phyloP scores from a whole-genome alignment of 2,797 vertebrate species.

The Phoxinus dragarum region DNA sequence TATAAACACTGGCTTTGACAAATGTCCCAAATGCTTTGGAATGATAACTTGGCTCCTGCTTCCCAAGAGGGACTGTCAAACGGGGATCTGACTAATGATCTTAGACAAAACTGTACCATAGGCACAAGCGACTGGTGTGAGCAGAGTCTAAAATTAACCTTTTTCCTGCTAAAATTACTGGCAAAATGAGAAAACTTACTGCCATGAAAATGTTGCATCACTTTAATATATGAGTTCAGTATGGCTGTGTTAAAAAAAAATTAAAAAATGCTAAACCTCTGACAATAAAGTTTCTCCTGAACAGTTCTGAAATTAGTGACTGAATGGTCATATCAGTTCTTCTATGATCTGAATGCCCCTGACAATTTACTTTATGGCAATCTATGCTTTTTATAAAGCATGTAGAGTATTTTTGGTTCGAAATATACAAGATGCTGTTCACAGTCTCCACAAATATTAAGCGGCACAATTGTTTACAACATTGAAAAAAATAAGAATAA shows the following conservation, averaged over 20 bases:
- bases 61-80: background rate
- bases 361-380: background rate
- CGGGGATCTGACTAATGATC: background rate
- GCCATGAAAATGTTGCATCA: no score
- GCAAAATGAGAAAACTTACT: background rate
- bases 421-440: background rate
- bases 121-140: background rate
- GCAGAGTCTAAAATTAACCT: background rate
- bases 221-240: background rate
- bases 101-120: background rate
- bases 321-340: background rate
- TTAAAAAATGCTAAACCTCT: background rate
- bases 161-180: background rate
- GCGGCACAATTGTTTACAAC: background rate
- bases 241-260: background rate
- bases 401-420: background rate
- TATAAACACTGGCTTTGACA: slow-evolving; percentile 2
- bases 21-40: background rate
- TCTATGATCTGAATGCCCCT: background rate
- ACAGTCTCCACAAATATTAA: background rate
- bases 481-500: background rate
- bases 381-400: background rate
- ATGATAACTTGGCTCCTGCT: slow-evolving; percentile 1
- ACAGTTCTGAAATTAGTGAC: background rate
- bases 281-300: background rate